A percentile compares a stretch with the other conserved stretches of the same genome.
Evolutionary conservation across 2,113 vertebrate species (phyloP).

Genomic region (Gracilinanus agilis): DNA sequence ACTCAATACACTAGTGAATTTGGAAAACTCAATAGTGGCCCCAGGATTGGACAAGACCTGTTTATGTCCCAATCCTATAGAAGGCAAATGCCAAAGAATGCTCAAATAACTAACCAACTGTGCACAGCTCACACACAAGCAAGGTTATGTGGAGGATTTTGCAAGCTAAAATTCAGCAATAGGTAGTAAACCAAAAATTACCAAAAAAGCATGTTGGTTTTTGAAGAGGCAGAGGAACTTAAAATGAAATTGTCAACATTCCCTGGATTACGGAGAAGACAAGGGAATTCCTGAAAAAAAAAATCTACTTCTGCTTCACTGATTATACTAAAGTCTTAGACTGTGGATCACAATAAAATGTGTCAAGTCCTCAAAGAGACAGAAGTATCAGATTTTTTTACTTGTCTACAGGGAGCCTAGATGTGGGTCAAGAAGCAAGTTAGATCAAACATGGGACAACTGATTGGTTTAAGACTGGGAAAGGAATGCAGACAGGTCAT

Average conservation of each 20-base stretch:
- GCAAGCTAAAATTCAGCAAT: neutral
- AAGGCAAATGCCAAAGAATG: neutral
- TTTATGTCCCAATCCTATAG: neutral
- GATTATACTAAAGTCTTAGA: neutral
- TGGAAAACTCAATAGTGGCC: neutral
- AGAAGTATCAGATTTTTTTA: no score
- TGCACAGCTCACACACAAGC: neutral
- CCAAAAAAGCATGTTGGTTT: neutral
- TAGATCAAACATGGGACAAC: neutral
- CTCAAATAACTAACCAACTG: neutral
- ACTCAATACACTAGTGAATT: neutral
- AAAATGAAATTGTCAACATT: neutral
- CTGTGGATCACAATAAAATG: neutral
- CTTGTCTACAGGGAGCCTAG: neutral
- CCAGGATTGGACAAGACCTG: neutral
- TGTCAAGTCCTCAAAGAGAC: neutral
- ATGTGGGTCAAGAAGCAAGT: neutral
- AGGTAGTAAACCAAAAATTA: neutral
- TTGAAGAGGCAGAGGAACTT: neutral
- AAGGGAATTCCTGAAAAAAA: neutral
- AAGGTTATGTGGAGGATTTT: neutral
- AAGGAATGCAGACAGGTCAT: neutral
- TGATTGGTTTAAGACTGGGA: neutral
- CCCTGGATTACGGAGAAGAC: neutral
- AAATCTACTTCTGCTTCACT: neutral